Evolutionary conservation across 1,140 invertebrate genomes (phyloP).

Genomic region (Acromyrmex charruanus): DNA sequence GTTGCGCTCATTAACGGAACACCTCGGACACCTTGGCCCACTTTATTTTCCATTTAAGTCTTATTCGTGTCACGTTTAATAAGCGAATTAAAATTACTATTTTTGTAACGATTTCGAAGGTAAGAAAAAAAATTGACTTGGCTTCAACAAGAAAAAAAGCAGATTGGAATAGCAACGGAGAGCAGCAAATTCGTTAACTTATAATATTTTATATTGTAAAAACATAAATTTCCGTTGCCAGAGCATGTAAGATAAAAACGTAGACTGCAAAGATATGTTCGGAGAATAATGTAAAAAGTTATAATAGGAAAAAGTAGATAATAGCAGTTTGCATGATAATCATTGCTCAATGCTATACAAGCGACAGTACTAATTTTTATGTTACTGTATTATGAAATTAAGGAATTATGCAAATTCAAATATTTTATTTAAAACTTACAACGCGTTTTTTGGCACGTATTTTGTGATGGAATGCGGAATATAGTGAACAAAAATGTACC

Average conservation of each 20-base stretch:
- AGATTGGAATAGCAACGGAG: not conserved
- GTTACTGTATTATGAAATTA: not conserved
- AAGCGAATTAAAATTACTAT: not conserved
- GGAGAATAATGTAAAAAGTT: not conserved
- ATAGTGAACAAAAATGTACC: not conserved
- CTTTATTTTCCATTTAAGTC: constrained; percentile 37
- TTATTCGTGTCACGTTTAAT: constrained; percentile 9
- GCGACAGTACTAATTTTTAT: not conserved
- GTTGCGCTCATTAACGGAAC: constrained; percentile 65
- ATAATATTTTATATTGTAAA: not conserved
- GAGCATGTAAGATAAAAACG: not conserved
- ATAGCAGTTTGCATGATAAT: not conserved
- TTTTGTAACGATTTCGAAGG: not conserved
- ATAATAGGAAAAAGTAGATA: not conserved
- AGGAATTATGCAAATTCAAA: constrained; percentile 15
- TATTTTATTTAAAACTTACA: not conserved
- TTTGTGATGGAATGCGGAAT: not conserved
- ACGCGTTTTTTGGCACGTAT: not conserved
- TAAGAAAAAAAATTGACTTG: not conserved
- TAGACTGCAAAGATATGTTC: not conserved
- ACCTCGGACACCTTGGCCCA: constrained; percentile 36
- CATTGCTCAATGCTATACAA: not conserved
- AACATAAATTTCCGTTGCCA: not conserved
- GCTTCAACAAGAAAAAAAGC: not conserved
- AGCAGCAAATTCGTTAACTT: not conserved